A percentile compares a stretch with the other conserved stretches of the same genome.
Evolutionary conservation across 2,113 vertebrate genomes (phyloP).

Genomic region (Eudyptes chrysolophus): DNA sequence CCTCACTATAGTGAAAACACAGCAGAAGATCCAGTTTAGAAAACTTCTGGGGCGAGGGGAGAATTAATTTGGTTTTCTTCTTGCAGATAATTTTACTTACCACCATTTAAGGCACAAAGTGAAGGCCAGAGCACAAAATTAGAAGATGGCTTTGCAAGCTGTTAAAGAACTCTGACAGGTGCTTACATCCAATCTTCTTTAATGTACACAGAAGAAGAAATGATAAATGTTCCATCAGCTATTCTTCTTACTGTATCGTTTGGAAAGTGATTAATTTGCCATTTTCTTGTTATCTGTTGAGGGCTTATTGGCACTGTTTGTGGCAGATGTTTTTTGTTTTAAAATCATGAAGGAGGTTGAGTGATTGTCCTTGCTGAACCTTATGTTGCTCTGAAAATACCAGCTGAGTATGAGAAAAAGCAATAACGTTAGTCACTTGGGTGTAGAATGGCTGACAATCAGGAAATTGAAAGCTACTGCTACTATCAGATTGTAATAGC

Average conservation of each 20-base stretch:
- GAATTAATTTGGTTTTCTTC: neutral
- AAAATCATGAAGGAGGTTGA: neutral
- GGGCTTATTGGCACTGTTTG: neutral
- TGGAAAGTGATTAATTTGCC: constrained; percentile 10
- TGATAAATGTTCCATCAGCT: neutral
- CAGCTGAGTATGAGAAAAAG: neutral
- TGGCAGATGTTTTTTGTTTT: constrained; percentile 3
- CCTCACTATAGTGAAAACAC: neutral
- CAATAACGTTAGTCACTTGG: neutral
- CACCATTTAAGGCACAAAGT: neutral
- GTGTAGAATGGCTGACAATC: neutral
- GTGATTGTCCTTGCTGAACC: neutral
- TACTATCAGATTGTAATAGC: neutral
- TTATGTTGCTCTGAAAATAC: neutral
- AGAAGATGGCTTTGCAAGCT: neutral
- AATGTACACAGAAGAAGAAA: neutral
- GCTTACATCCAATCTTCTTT: neutral
- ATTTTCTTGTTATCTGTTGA: neutral
- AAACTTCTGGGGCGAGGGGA: neutral
- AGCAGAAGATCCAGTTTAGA: neutral
- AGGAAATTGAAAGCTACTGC: neutral
- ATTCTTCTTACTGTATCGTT: neutral
- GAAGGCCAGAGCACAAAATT: neutral
- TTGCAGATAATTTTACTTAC: neutral
- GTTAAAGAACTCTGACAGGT: neutral